Evolutionary conservation across 35 echinoderm and acorn worm genomes (phyloP), one percentile per base, ranked within the genome.

Genomic region (Ophioderma brevispina): DNA sequence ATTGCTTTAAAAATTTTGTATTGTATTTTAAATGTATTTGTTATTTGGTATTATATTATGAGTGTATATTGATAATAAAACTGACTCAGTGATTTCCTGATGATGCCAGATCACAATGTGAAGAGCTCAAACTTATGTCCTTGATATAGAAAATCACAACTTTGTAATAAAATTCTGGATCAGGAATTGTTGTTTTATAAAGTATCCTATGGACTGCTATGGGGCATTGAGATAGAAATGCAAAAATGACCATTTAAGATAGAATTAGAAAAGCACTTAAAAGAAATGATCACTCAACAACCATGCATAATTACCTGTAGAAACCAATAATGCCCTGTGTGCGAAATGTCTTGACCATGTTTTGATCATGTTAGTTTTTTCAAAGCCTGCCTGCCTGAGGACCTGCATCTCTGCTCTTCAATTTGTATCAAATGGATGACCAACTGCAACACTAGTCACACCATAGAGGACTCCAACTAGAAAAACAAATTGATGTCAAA

Each of bases 321-420:
- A 98, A 92, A 35, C 96, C 96, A 70, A 98, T 95, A 49, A 98
- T 70, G 59, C 96, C 96, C 42, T 98, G 96, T 32, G 83, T 95
- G 33, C 90, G 82, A 37, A 98, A 88, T 38, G 93, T 98, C 55
- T 91, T 98, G 30, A 80, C 36, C 46, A 98, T 31, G 96, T 98
- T 37, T 80, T 85, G 64, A 93, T 86, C 93, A 98, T 92, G n/a
- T 87, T 84, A 17, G 76, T 78, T 18, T 76, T 90, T 63, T 98
- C 96, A 86, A 84, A 98, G 0, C 96, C 96, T 35, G 13, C 55
- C 82, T 98, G 96, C n/a, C n/a, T n/a, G n/a, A n/a, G 33, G 17
- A 90, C 96, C 43, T 98, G 96, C 96, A 98, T 98, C 42, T n/a
- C 95, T 98, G 40, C 79, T 98, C 82, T 98, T 98, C 78, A 98